Percentiles rank a stretch among this genome's conserved stretches.
Evolutionary conservation across 2,113 vertebrate genomes (phyloP).

Genomic region (Ellobius talpinus): DNA sequence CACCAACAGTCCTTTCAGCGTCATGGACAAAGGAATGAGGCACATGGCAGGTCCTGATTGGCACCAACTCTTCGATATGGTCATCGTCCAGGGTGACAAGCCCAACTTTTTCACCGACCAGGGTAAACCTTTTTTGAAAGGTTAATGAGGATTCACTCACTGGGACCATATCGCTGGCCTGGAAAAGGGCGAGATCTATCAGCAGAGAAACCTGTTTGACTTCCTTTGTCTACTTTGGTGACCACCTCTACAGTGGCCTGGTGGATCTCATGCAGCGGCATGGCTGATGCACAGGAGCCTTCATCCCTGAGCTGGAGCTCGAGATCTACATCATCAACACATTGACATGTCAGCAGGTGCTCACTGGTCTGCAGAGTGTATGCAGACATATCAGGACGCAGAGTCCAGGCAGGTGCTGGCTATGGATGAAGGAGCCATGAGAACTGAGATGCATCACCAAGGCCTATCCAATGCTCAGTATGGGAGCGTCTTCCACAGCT

Average conservation of each 20-base stretch:
- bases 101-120: slow-evolving; percentile 89
- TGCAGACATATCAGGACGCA: slow-evolving; percentile 89
- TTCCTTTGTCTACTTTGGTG: slow-evolving; percentile 98
- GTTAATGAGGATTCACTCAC: slow-evolving; percentile 89
- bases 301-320: slow-evolving; percentile 88
- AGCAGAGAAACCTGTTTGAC: slow-evolving; percentile 96
- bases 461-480: slow-evolving; percentile 91
- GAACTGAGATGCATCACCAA: slow-evolving; percentile 90
- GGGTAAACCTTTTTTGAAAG: slow-evolving; percentile 83
- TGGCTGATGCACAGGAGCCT: slow-evolving; percentile 89
- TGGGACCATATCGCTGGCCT: slow-evolving; percentile 89
- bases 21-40: slow-evolving; percentile 91
- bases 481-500: slow-evolving; percentile 91
- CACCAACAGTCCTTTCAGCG: slow-evolving; percentile 91
- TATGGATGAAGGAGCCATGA: slow-evolving; percentile 89
- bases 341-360: slow-evolving; percentile 90
- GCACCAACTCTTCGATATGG: slow-evolving; percentile 88
- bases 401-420: slow-evolving; percentile 84
- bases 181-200: slow-evolving; percentile 90
- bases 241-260: slow-evolving; percentile 97
- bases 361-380: slow-evolving; percentile 88
- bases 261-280: slow-evolving; percentile 91
- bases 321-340: slow-evolving; percentile 90
- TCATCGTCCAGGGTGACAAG: slow-evolving; percentile 90
- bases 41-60: slow-evolving; percentile 90